Percentiles rank a stretch among this genome's conserved stretches.
Conservation (phyloP, 2,113 vertebrate genomes). For the Parotia lawesii region DNA sequence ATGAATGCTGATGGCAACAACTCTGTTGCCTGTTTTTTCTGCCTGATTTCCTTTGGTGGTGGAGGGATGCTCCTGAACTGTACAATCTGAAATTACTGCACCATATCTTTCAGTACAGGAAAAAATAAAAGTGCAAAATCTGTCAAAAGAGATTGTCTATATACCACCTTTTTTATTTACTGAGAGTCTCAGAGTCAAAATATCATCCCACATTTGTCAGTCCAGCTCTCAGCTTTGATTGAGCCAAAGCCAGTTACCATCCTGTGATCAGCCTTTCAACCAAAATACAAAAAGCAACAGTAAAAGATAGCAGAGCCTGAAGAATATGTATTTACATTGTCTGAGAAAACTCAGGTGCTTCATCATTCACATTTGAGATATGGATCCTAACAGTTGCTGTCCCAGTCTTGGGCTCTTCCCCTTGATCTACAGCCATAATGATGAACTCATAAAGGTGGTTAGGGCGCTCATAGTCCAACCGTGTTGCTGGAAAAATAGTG, state of each 20-base stretch:
- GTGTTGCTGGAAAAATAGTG: constrained; percentile 79
- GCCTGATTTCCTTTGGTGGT: background rate
- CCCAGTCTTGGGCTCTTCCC: constrained; percentile 79
- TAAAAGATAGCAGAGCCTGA: background rate
- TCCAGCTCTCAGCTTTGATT: background rate
- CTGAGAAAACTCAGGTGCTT: constrained; percentile 84
- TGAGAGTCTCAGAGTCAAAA: background rate
- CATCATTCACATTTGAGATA: constrained; percentile 88
- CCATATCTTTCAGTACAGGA: background rate
- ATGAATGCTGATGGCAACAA: background rate
- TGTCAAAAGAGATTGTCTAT: background rate
- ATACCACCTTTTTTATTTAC: background rate
- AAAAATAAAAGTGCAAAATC: background rate
- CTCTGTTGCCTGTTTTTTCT: background rate
- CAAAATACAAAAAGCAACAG: background rate
- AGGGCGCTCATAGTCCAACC: constrained; percentile 81
- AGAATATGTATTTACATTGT: constrained; percentile 71
- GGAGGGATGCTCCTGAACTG: background rate
- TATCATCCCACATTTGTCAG: background rate
- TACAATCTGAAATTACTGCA: background rate
- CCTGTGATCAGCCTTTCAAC: background rate
- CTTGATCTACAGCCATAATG: constrained; percentile 86
- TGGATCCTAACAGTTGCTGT: constrained; percentile 84
- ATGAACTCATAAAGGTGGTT: constrained; percentile 89
- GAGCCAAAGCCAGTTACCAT: background rate